These are phyloP conservation scores for Chrysomela aeneicollis DNA, from an alignment of 2,888 invertebrate genomes.

Conservation along the genomic window DNA sequence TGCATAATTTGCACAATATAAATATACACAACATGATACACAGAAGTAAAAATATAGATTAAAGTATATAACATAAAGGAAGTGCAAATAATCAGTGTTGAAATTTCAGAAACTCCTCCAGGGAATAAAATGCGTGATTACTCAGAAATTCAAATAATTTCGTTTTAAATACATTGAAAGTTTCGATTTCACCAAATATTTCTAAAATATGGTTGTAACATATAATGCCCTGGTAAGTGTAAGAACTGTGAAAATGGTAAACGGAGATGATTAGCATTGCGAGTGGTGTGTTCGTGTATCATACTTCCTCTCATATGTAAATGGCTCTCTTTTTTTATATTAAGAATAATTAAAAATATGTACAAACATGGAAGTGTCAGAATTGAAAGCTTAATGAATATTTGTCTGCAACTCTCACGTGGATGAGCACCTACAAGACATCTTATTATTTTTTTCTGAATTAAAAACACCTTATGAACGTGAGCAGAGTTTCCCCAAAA, in stretches of 20 bases:
- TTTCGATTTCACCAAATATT: background rate
- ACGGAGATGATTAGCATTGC: constrained; percentile 1
- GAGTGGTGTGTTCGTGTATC: background rate
- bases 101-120: constrained; percentile 1
- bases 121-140: constrained; percentile 4
- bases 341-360: background rate
- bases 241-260: background rate
- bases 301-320: background rate
- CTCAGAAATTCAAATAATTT: background rate
- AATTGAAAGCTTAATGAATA: background rate
- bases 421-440: background rate
- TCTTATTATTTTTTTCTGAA: background rate
- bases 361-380: background rate
- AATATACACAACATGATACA: no score
- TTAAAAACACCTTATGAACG: background rate
- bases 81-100: background rate
- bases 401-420: background rate
- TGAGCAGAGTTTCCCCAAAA: background rate
- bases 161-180: background rate
- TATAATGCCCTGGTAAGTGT: background rate
- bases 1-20: no score
- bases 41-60: no score
- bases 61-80: background rate
- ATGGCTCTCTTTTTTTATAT: background rate
- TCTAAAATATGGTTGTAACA: background rate